These are phyloP conservation scores for Chaetophractus vellerosus DNA, from an alignment of 2,797 vertebrate genomes.

Conservation along the genomic window DNA sequence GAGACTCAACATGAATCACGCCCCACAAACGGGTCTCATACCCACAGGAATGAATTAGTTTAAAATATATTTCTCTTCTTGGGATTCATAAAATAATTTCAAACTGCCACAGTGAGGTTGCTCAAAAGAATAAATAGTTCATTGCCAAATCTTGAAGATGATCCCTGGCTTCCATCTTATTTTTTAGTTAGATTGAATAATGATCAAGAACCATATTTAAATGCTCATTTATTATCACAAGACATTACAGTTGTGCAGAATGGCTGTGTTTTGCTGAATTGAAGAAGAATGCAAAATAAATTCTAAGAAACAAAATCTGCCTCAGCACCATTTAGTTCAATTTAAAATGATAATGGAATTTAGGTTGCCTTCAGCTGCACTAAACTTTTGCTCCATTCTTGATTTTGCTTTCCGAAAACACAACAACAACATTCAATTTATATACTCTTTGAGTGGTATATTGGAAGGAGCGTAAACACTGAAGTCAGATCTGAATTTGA, in stretches of 20 bases:
- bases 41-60: no score
- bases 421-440: not conserved
- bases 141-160: not conserved
- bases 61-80: no score
- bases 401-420: conserved; percentile 27
- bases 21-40: no score
- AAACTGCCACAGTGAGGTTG: no score
- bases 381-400: not conserved
- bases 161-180: not conserved
- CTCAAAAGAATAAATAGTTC: not conserved
- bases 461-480: not conserved
- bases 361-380: not conserved
- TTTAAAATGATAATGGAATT: conserved; percentile 31
- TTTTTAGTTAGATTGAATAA: not conserved
- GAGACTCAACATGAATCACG: no score
- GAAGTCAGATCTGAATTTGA: conserved; percentile 23
- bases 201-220: not conserved
- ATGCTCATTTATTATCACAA: not conserved
- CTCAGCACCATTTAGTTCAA: not conserved
- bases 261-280: not conserved
- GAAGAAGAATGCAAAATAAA: conserved; percentile 28
- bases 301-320: not conserved
- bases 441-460: not conserved
- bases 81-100: no score
- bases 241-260: not conserved